A percentile compares a stretch with the other conserved stretches of the same genome.
Evolutionary conservation across 2,797 vertebrate genomes (phyloP).

Genomic region (Dendrocincla fuliginosa): DNA sequence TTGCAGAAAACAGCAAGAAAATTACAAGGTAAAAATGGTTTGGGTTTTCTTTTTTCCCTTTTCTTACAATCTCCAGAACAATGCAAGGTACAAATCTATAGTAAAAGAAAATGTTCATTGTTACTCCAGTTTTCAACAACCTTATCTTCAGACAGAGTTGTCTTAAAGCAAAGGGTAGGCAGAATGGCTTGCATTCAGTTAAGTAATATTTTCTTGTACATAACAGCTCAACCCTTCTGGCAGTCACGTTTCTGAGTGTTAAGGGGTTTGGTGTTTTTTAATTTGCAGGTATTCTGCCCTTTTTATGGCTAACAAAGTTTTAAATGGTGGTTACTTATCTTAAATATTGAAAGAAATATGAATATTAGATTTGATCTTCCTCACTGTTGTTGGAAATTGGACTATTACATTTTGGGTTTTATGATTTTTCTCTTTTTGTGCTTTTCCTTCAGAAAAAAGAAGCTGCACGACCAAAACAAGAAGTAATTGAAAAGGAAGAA

Average conservation of each 20-base stretch:
- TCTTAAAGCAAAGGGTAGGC: not conserved
- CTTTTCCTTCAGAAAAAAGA: constrained; percentile 81
- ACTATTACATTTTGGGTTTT: not conserved
- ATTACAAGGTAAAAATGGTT: constrained; percentile 81
- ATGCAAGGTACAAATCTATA: not conserved
- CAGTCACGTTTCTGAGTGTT: not conserved
- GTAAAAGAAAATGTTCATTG: not conserved
- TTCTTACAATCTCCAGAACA: not conserved
- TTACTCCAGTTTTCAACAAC: not conserved
- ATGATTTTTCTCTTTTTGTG: not conserved
- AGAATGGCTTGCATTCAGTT: not conserved
- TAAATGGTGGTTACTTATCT: not conserved
- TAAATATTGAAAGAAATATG: not conserved
- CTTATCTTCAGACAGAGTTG: not conserved
- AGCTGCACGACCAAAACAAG: constrained; percentile 80
- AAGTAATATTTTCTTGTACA: not conserved
- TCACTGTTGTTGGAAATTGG: not conserved
- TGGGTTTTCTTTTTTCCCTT: not conserved
- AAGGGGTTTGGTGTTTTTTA: not conserved
- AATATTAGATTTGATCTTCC: not conserved
- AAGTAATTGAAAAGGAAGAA: constrained; percentile 76
- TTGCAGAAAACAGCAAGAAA: constrained; percentile 89
- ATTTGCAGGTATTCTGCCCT: not conserved
- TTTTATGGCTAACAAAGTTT: not conserved
- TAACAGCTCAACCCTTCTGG: not conserved